These are phyloP conservation scores for Hippocampus comes DNA, from an alignment of 2,113 vertebrate genomes.

Conservation along the genomic window DNA sequence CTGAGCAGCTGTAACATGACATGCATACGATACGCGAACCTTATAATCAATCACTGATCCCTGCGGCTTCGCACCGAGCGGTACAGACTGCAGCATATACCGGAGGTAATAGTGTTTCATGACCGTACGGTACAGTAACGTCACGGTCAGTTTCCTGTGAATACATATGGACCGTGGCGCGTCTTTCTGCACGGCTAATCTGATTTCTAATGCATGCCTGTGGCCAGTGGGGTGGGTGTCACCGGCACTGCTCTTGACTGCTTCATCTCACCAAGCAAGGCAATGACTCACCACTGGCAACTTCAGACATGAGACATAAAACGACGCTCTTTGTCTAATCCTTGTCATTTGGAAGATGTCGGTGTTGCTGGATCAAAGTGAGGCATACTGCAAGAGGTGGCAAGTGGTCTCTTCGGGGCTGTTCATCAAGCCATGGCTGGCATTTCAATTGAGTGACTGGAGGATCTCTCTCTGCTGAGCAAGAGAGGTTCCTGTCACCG, in stretches of 20 bases:
- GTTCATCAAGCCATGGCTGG: not conserved
- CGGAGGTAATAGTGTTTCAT: constrained; percentile 8
- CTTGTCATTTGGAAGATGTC: not conserved
- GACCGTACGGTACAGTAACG: constrained; percentile 10
- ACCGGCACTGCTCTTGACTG: constrained; percentile 17
- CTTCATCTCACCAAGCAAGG: constrained; percentile 12
- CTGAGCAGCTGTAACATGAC: constrained; percentile 2
- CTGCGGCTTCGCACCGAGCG: constrained; percentile 12
- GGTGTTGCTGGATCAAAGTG: constrained; percentile 2
- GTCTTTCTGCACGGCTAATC: constrained; percentile 26
- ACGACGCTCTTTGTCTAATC: constrained; percentile 10
- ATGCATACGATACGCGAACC: constrained; percentile 2
- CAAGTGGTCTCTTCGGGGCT: not conserved
- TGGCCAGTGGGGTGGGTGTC: constrained; percentile 6
- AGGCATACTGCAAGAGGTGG: not conserved
- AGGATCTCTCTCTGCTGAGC: too few relatives aligned
- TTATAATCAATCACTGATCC: constrained; percentile 11
- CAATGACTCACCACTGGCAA: constrained; percentile 17
- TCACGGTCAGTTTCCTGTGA: constrained; percentile 15
- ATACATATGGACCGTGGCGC: constrained; percentile 23
- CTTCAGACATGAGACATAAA: not conserved
- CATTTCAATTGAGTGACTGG: not conserved
- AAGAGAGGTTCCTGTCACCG: not conserved
- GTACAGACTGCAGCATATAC: not conserved
- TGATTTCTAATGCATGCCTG: constrained; percentile 21